Base-by-base conservation (phyloP, 2,888 invertebrate species). In the Apoda limacodes region DNA sequence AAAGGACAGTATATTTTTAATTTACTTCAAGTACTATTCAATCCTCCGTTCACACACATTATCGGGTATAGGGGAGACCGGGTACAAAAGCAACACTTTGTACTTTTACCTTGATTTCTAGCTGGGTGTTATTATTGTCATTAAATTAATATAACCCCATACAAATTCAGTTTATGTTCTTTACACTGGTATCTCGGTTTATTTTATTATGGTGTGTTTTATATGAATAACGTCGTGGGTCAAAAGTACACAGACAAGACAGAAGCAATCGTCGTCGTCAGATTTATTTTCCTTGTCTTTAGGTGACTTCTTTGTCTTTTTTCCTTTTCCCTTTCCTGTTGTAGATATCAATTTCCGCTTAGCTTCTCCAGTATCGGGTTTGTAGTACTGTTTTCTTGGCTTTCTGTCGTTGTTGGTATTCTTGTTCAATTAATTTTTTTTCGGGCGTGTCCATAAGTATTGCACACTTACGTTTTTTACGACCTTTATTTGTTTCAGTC, bases 401-500 rank as follows among this genome's bases (percentile, higher is more conserved):
- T 36, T 40, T 41, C 28, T 43, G 36, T 41, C 35, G 22, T 32
- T 37, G 30, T 26, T 34, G 23, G 29, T 43, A 31, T 32, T 38
- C 42, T 38, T 42, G 23, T 35, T 38, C 42, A 33, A 40, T 42
- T 28, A 25, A 28, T 22, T 43, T 43, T 30, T 30, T 43, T 43
- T 35, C 32, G 13, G 35, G 43, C 7, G 37, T 43, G 28, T 37
- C 39, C 19, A 34, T 31, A 26, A 34, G 19, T 28, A 34, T 39
- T 11, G 39, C 39, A 22, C 31, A 25, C 19, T 39, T 34, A 35
- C 34, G 30, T 35, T 34, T 40, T 13, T 37, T 35, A 37, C 29
- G 26, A 14, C 28, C 32, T 37, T 32, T 39, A 35, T 32, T 37
- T 35, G 25, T 31, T 35, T 22, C 31, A 23, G 23, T 25, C 30